A percentile compares a stretch with the other conserved stretches of the same genome.
Evolutionary conservation across 2,113 vertebrate genomes (phyloP).

Genomic region (Macquaria australasica): DNA sequence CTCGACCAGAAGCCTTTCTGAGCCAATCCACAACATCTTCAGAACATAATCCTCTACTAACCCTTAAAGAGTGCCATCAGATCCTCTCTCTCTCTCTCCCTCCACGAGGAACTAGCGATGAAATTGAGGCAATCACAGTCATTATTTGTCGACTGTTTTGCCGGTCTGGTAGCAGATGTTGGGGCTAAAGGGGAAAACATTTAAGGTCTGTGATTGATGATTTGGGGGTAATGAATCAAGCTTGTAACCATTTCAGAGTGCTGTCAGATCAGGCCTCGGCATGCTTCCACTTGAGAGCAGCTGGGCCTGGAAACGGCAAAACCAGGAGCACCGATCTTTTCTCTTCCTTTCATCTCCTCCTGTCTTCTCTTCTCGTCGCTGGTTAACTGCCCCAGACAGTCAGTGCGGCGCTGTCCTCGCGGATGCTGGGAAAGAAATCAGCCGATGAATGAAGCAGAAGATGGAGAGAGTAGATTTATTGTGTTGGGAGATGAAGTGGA

Average conservation of each 20-base stretch:
- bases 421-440: constrained; percentile 77
- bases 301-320: constrained; percentile 73
- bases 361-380: constrained; percentile 45
- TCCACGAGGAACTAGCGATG: constrained; percentile 57
- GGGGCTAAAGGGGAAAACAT: constrained; percentile 89
- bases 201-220: constrained; percentile 88
- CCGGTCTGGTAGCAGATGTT: constrained; percentile 89
- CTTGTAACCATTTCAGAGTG: constrained; percentile 82
- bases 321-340: constrained; percentile 72
- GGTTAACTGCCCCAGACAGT: constrained; percentile 63
- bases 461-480: constrained; percentile 60
- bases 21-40: neutral
- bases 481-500: constrained; percentile 21
- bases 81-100: constrained; percentile 33
- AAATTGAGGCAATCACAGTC: constrained; percentile 81
- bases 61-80: constrained; percentile 34
- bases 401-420: constrained; percentile 33
- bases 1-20: constrained; percentile 3
- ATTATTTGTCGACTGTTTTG: constrained; percentile 81
- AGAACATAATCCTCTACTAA: constrained; percentile 29
- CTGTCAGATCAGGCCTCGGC: constrained; percentile 76
- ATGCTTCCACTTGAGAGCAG: constrained; percentile 78
- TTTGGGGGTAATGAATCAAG: constrained; percentile 84
- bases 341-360: constrained; percentile 62
- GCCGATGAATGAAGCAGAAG: constrained; percentile 31